Evolutionary conservation across 2,113 vertebrate genomes (phyloP).

Genomic region (Callionymus lyra): DNA sequence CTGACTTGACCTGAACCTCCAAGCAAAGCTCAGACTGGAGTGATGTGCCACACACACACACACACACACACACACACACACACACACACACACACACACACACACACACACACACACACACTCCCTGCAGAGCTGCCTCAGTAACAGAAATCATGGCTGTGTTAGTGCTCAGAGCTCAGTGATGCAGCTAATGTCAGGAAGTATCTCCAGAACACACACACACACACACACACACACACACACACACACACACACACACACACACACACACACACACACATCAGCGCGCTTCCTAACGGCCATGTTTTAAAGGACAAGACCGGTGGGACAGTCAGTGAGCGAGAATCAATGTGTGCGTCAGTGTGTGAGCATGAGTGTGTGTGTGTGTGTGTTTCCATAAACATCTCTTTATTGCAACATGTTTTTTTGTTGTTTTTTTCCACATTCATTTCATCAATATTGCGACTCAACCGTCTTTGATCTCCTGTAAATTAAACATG

Average conservation of each 20-base stretch:
- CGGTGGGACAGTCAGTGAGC: constrained; percentile 53
- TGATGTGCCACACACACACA: not conserved
- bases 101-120: not conserved
- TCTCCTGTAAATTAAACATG: too few relatives aligned
- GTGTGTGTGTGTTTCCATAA: constrained; percentile 4
- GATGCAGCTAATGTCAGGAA: constrained; percentile 45
- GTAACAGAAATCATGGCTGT: constrained; percentile 50
- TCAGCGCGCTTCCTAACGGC: constrained; percentile 32
- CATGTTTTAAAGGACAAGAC: constrained; percentile 58
- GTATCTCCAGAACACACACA: constrained; percentile 22
- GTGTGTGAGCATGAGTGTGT: constrained; percentile 10
- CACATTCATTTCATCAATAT: too few relatives aligned
- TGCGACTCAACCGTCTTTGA: too few relatives aligned
- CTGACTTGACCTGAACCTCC: constrained; percentile 11
- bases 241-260: constrained; percentile 17
- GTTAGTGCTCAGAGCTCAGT: constrained; percentile 35
- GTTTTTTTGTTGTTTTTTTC: too few relatives aligned
- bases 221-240: constrained; percentile 9
- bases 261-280: not conserved
- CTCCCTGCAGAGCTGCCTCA: constrained; percentile 26
- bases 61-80: constrained; percentile 9
- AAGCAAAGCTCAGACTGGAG: constrained; percentile 7
- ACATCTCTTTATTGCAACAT: not conserved
- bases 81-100: constrained; percentile 4
- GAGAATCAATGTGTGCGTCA: constrained; percentile 60